Evolutionary conservation across 2,888 invertebrate species (phyloP).

Genomic region (Agonum fuliginosum): DNA sequence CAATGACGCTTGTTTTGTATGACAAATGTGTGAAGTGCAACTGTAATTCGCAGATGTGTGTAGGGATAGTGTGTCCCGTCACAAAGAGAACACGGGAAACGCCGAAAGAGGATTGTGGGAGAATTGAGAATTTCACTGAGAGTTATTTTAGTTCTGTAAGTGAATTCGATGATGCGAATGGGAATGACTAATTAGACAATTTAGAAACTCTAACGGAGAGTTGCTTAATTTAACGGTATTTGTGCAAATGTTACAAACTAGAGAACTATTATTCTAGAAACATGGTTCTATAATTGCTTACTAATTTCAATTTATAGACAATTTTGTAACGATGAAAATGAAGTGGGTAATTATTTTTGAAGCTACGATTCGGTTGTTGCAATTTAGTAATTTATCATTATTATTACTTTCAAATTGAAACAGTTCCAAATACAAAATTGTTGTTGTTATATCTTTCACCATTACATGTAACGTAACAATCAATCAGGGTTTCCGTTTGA

Average conservation of each 20-base stretch:
- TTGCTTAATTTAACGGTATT: neutral
- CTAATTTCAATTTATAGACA: too few species aligned
- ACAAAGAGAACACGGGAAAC: neutral
- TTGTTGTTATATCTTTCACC: too few species aligned
- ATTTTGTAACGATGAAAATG: too few species aligned
- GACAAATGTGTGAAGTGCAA: constrained; percentile 46
- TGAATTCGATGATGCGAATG: neutral
- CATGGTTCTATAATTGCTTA: too few species aligned
- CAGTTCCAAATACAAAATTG: too few species aligned
- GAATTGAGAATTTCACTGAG: too few species aligned
- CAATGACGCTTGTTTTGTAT: constrained; percentile 33
- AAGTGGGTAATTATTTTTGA: too few species aligned
- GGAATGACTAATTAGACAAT: neutral
- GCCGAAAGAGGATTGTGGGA: constrained; percentile 5
- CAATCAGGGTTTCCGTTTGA: too few species aligned
- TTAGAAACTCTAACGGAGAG: neutral
- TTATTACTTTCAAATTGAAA: too few species aligned
- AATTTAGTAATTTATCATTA: too few species aligned
- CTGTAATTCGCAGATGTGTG: constrained; percentile 24
- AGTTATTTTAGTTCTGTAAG: neutral
- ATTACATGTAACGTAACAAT: too few species aligned
- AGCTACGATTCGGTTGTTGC: too few species aligned
- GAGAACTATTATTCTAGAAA: neutral
- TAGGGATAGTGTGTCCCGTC: neutral
- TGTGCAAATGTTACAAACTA: neutral